Percentiles rank a stretch among this genome's conserved stretches.
Conservation (phyloP, 2,113 vertebrate species). For the Sprattus sprattus region DNA sequence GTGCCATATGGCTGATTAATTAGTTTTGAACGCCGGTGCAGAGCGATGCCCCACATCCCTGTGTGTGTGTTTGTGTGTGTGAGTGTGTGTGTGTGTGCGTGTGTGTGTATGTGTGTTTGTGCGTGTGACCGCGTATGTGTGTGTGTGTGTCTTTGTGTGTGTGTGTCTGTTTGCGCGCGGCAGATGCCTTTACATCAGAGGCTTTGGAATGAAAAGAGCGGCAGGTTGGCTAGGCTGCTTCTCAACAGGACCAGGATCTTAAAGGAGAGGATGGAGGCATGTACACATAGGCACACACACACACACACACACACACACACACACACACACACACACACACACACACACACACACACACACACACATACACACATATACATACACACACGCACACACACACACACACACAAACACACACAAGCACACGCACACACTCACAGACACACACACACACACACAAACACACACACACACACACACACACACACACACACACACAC, state of each 20-base stretch:
- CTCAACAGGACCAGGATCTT: conserved; percentile 44
- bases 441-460: no score
- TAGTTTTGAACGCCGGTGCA: conserved; percentile 86
- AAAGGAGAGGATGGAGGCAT: conserved; percentile 64
- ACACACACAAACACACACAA: no score
- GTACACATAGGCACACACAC: conserved; percentile 33
- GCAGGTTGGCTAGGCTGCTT: conserved; percentile 46
- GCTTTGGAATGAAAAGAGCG: conserved; percentile 61
- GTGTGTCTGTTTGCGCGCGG: neutral
- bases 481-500: no score
- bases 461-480: no score
- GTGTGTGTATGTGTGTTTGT: no score
- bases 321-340: neutral
- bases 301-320: conserved; percentile 1
- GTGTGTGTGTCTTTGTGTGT: neutral
- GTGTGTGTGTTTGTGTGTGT: neutral
- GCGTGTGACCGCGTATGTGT: neutral
- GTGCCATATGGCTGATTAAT: conserved; percentile 98
- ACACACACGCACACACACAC: neutral
- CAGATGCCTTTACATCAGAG: conserved; percentile 91
- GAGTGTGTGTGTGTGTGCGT: no score
- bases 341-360: neutral
- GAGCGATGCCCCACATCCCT: conserved; percentile 71
- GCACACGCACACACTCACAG: no score
- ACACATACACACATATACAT: neutral